phyloP scores from a whole-genome alignment of 2,888 invertebrate species.

The Elmis aenea region DNA sequence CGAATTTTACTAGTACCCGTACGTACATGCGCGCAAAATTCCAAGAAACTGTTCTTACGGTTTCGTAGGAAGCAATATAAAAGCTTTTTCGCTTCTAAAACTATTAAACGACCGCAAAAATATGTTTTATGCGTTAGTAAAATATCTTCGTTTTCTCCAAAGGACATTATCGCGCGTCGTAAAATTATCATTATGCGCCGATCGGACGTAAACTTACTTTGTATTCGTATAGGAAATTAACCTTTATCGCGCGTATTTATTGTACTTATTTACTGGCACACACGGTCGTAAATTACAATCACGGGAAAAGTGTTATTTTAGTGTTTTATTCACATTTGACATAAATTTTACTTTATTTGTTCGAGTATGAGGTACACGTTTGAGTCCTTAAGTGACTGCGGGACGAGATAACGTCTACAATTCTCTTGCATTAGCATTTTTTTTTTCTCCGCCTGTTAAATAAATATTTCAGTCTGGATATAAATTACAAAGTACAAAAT shows the following conservation, averaged over 20 bases:
- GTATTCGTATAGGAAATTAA: slow-evolving; percentile 20
- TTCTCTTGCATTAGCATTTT: no score
- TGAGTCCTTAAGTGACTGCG: no score
- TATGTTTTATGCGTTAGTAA: slow-evolving; percentile 18
- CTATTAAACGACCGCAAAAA: slow-evolving; percentile 18
- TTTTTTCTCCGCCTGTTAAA: no score
- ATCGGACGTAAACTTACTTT: slow-evolving; percentile 19
- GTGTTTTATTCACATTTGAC: background rate
- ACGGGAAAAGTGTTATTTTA: slow-evolving; percentile 3
- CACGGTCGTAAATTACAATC: slow-evolving; percentile 17
- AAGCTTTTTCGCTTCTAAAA: slow-evolving; percentile 14
- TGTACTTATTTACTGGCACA: slow-evolving; percentile 14
- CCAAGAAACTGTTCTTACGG: no score
- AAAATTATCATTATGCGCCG: slow-evolving; percentile 24
- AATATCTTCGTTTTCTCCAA: slow-evolving; percentile 16
- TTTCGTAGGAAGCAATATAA: no score
- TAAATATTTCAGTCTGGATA: no score
- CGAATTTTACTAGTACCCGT: no score
- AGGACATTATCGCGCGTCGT: slow-evolving; percentile 19
- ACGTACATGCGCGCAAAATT: no score
- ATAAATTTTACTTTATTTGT: no score
- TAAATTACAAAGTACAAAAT: no score
- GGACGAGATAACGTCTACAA: no score
- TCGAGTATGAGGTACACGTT: no score
- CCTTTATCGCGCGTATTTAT: slow-evolving; percentile 15